Evolutionary conservation across 1,140 invertebrate genomes (phyloP), one percentile per base, ranked within the genome.

Genomic region (Achatina immaculata): DNA sequence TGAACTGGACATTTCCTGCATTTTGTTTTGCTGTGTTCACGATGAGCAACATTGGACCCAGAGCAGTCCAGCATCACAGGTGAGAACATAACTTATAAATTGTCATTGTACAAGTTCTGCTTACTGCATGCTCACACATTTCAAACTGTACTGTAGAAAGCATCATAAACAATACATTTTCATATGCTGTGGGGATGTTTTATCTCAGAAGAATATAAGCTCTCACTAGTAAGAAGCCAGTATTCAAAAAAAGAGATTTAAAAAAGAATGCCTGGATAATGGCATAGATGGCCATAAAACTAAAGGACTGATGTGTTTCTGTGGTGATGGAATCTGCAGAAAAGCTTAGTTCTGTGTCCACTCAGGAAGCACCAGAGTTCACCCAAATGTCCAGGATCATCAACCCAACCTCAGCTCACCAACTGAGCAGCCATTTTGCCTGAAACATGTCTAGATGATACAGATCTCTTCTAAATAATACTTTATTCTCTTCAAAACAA

Each of bases 11-110:
- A 48, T 82, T 92, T 28, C 91, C 93, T 62, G 91, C 92, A 21
- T 82, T 91, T 14, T 90, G 92, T 0, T 94, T 93, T 88, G 90
- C 91, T 6, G 68, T 93, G 28, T 93, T 93, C 84, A 93, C 93
- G 3, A 84, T 90, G 4, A 88, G 86, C 36, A 93, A 93, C 84
- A 90, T 93, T 19, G 91, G 90, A 43, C 90, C 91, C 43, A 84
- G 93, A 83, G 93, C 93, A 0, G 83, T 88, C 65, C 89, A 92
- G 72, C 93, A 94, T 86, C 93, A 94, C 86, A 86, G 88, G 90
- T 92, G 86, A 89, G 86, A 66, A n/a, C n/a, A n/a, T n/a, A n/a
- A n/a, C 21, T 21, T 31, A 72, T 9, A 42, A 14, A 14, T 68
- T 68, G 9, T 11, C 28, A 16, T n/a, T 21, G 11, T 51, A 14